Evolutionary conservation across 2,888 invertebrate species (phyloP), one percentile per base, ranked within the genome.

Genomic region (Apamea anceps): DNA sequence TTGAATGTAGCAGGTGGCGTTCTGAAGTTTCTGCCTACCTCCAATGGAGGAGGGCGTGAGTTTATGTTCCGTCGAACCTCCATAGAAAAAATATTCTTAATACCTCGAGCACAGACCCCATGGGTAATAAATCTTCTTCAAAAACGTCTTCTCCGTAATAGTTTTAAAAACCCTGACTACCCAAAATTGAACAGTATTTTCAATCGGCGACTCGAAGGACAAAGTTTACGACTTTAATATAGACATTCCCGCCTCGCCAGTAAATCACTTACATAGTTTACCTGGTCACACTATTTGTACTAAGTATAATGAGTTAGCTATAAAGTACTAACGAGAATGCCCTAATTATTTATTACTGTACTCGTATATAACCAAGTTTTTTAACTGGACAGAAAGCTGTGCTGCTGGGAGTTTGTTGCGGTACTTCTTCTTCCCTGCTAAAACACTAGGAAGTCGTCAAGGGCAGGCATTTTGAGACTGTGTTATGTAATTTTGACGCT

Each of bases 211-310:
- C 57, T 75, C 15, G 54, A 21, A 87, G 82, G 77, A 78, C 85
- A 32, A 84, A 88, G 88, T 93, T 94, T 94, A 94, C 90, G 91
- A 90, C 85, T 92, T 93, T 92, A 94, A 94, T 94, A 93, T 92
- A 91, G 91, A 87, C 90, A 93, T 94, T 92, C 92, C 87, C 65
- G 51, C 79, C 85, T 84, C 87, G 83, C 62, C 65, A 85, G 81
- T 92, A 91, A 91, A 93, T 92, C 92, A 92, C 89, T 90, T 84
- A n/a, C n/a, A n/a, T n/a, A 88, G 78, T 77, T 79, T 48, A 78
- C 88, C 78, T 82, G 76, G 51, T 25, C 28, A 15, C 60, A n/a
- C 57, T 48, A 28, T 68, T 68, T 70, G 45, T 85, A 72, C 80
- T 12, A 54, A 28, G 66, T 54, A 72, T 62, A 51, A 28, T 45